phyloP scores from a whole-genome alignment of 2,888 invertebrate species.

The Apoderus coryli region DNA sequence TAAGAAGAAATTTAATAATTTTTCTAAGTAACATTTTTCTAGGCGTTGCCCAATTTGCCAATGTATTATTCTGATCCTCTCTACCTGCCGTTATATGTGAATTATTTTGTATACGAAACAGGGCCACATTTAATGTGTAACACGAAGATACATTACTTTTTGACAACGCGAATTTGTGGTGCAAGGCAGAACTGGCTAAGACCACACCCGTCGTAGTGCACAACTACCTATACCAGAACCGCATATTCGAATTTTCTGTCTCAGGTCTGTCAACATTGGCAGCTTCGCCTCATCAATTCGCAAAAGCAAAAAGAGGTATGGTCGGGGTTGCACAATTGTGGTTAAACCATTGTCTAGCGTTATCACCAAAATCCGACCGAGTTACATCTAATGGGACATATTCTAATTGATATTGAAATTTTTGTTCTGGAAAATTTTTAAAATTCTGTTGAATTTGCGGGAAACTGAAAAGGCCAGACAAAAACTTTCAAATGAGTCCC shows the following conservation, averaged over 20 bases:
- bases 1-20: background rate
- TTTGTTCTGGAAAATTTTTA: slow-evolving; percentile 1
- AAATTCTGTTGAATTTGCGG: slow-evolving; percentile 3
- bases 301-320: slow-evolving; percentile 1
- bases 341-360: slow-evolving; percentile 3
- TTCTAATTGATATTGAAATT: slow-evolving; percentile 1
- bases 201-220: no score
- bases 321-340: slow-evolving; percentile 2
- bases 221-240: no score
- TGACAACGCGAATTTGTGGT: no score
- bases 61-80: background rate
- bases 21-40: background rate
- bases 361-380: slow-evolving; percentile 1
- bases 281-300: slow-evolving; percentile 1
- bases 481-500: no score
- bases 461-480: slow-evolving; percentile 1
- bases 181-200: no score
- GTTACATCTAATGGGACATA: slow-evolving; percentile 1
- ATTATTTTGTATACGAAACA: no score
- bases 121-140: no score
- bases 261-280: slow-evolving; percentile 3
- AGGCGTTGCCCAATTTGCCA: slow-evolving; percentile 1
- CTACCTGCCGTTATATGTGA: no score
- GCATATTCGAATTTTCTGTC: no score
- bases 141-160: no score